phyloP scores from a whole-genome alignment of 37 sponge, comb jelly and placozoan genomes.

The Theonella swinhoei region DNA sequence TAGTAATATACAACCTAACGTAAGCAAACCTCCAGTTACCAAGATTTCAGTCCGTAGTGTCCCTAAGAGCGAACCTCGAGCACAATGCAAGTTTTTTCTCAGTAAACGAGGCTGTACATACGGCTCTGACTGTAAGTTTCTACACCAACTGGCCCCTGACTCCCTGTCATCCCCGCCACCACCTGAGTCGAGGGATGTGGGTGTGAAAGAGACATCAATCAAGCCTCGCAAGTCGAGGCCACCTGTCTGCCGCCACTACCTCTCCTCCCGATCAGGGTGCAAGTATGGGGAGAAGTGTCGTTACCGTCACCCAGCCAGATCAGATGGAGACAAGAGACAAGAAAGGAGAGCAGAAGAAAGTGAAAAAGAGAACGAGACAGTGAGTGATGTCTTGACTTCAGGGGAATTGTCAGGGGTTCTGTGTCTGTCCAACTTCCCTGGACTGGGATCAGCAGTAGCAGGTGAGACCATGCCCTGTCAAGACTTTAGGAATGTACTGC shows the following conservation, averaged over 20 bases:
- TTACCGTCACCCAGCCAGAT: slow-evolving; percentile 12
- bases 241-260: slow-evolving; percentile 3
- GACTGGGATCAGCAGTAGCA: slow-evolving; percentile 3
- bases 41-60: no score
- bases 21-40: no score
- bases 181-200: not conserved
- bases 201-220: not conserved
- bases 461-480: not conserved
- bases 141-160: not conserved
- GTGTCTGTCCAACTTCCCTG: not conserved
- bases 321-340: slow-evolving; percentile 1
- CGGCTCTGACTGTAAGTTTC: not conserved
- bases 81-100: slow-evolving; percentile 8
- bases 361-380: not conserved
- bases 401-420: not conserved
- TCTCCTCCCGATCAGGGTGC: not conserved
- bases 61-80: not conserved
- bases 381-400: not conserved
- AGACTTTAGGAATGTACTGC: not conserved
- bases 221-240: not conserved
- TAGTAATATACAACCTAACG: no score
- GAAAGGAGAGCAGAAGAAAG: not conserved
- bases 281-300: slow-evolving; percentile 18
- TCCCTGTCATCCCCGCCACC: not conserved
- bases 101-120: not conserved